Conservation (phyloP, 2,888 invertebrate species). For the Beris morrisii region DNA sequence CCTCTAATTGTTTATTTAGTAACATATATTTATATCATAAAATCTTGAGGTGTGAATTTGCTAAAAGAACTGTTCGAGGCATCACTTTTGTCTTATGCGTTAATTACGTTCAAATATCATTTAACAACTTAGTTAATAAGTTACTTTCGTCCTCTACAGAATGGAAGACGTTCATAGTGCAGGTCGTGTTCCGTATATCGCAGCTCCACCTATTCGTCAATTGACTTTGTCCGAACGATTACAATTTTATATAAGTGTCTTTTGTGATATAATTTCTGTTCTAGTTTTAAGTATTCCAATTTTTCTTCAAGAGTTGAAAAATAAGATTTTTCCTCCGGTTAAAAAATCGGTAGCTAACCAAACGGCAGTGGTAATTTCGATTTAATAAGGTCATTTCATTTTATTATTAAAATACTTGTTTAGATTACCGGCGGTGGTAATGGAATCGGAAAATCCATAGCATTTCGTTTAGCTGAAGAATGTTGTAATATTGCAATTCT, state of each 20-base stretch:
- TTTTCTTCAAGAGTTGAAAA: background rate
- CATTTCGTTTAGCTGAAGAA: slow-evolving; percentile 52
- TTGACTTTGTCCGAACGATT: slow-evolving; percentile 27
- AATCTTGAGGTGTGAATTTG: too few species aligned
- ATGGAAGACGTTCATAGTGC: slow-evolving; percentile 41
- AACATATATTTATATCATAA: too few species aligned
- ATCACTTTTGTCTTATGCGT: too few species aligned
- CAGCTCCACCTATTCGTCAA: slow-evolving; percentile 27
- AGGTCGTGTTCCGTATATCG: slow-evolving; percentile 37
- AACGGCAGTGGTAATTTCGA: slow-evolving; percentile 29
- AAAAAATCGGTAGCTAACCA: slow-evolving; percentile 19
- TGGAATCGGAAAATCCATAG: slow-evolving; percentile 57
- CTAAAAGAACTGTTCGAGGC: too few species aligned
- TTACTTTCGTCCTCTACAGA: background rate
- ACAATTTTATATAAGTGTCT: background rate
- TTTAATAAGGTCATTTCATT: too few species aligned
- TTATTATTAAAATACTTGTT: too few species aligned
- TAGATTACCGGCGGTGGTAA: slow-evolving; percentile 58
- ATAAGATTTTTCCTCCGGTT: background rate
- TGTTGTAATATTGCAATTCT: slow-evolving; percentile 55
- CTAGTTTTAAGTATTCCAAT: slow-evolving; percentile 14
- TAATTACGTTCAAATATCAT: too few species aligned
- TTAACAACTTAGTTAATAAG: too few species aligned
- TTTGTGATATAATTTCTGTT: slow-evolving; percentile 3
- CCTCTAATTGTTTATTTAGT: too few species aligned